Evolutionary conservation across 2,888 invertebrate species (phyloP), one percentile per base, ranked within the genome.

Genomic region (Melipona beecheii): DNA sequence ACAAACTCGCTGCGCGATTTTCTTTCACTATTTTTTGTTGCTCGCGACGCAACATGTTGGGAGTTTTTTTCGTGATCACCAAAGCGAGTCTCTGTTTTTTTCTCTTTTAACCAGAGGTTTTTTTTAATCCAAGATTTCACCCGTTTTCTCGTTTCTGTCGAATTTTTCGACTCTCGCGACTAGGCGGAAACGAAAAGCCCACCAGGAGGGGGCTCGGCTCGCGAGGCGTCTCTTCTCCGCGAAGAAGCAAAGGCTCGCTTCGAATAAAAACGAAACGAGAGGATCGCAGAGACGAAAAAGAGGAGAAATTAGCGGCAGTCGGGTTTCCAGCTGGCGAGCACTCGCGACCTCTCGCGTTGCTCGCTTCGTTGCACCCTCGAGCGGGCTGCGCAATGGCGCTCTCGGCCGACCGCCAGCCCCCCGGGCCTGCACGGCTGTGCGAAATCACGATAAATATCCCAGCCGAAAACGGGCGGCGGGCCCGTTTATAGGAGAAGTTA

Each of bases 401-500:
- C 50, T 36, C 31, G 50, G 27, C 21, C 50, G 17, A 27, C 64
- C 52, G 24, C 19, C 6, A 9, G 43, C 2, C 43, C 43, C 43
- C 43, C 9, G 9, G 0, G 36, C 36, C 27, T 50, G 52, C 50
- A 13, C 19, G 17, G 50, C 27, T 68, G 13, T 27, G 43, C 43
- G 43, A 65, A 69, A 69, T 69, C 52, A 69, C 52, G 66, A 75
- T 66, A 66, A 75, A 75, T 75, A 75, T 27, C 74, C 65, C 65
- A 21, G 15, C 31, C 68, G 79, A 76, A 52, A 74, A 79, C 54
- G 69, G 62, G 54, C 49, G 49, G 43, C 13, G 31, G 24, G 36
- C 9, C 15, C 56, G 64, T 66, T 43, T 60, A 58, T 31, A 56
- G 75, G 64, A n/a, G 65, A 49, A 65, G 65, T 56, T 66, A 65